phyloP scores from a whole-genome alignment of 2,113 vertebrate species.

The Sminthopsis crassicaudata region DNA sequence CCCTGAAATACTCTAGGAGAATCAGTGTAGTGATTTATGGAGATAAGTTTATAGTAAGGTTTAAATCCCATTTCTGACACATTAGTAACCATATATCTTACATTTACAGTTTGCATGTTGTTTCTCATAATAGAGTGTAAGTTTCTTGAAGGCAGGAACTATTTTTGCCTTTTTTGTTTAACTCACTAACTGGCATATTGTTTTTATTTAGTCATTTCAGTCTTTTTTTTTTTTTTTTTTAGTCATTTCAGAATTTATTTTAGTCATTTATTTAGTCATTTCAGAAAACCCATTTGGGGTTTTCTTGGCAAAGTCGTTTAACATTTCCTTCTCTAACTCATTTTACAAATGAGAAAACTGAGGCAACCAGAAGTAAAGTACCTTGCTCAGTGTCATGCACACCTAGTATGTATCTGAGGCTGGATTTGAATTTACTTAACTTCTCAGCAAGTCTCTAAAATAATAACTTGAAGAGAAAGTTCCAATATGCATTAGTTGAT shows the following conservation, averaged over 20 bases:
- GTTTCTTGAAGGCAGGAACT: not conserved
- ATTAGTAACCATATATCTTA: not conserved
- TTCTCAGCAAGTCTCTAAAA: not conserved
- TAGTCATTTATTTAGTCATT: too few species aligned
- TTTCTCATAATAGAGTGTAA: not conserved
- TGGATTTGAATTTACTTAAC: not conserved
- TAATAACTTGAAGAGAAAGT: not conserved
- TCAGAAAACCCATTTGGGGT: too few species aligned
- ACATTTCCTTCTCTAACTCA: too few species aligned
- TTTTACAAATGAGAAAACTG: too few species aligned
- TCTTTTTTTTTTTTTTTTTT: too few species aligned
- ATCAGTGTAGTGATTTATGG: not conserved
- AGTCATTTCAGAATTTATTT: too few species aligned
- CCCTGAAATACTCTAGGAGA: not conserved
- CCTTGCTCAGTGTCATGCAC: too few species aligned
- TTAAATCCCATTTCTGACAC: not conserved
- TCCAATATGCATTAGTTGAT: not conserved
- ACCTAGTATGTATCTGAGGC: too few species aligned
- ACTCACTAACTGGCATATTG: not conserved
- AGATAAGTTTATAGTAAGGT: not conserved
- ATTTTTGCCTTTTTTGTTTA: not conserved
- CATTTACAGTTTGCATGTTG: not conserved
- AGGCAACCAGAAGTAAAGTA: too few species aligned
- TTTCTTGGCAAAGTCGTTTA: too few species aligned
- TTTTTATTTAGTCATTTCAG: not conserved